These are phyloP conservation scores for Tychaedon coryphoeus DNA, from an alignment of 2,113 vertebrate genomes.

Conservation along the genomic window DNA sequence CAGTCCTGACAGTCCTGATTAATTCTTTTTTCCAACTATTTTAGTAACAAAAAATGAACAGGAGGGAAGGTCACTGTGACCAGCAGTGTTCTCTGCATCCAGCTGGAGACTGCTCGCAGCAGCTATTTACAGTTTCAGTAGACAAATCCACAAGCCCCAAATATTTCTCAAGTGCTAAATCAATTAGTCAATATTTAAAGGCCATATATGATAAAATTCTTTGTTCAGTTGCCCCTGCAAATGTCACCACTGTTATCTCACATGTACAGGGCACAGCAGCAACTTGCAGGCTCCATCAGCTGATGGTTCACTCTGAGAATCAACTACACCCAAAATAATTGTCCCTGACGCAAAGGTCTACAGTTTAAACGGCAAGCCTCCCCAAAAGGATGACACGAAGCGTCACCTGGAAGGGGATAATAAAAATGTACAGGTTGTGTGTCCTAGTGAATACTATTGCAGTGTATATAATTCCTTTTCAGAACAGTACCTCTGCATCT, in stretches of 20 bases:
- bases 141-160: background rate
- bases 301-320: background rate
- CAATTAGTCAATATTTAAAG: conserved; percentile 29
- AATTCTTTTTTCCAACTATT: background rate
- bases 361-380: background rate
- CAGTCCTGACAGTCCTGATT: background rate
- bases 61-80: conserved; percentile 9
- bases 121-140: background rate
- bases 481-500: background rate
- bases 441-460: background rate
- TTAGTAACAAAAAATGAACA: conserved; percentile 4
- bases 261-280: background rate
- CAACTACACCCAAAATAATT: background rate
- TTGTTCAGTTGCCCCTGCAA: background rate
- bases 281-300: background rate
- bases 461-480: background rate
- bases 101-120: background rate
- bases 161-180: conserved; percentile 31
- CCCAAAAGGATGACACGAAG: background rate
- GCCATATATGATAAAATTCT: background rate
- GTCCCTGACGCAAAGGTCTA: background rate
- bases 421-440: background rate
- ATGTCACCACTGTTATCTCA: background rate
- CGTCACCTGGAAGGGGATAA: background rate
- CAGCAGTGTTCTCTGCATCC: background rate